Conservation (phyloP, 2,888 invertebrate genomes). For the Troilus luridus region DNA sequence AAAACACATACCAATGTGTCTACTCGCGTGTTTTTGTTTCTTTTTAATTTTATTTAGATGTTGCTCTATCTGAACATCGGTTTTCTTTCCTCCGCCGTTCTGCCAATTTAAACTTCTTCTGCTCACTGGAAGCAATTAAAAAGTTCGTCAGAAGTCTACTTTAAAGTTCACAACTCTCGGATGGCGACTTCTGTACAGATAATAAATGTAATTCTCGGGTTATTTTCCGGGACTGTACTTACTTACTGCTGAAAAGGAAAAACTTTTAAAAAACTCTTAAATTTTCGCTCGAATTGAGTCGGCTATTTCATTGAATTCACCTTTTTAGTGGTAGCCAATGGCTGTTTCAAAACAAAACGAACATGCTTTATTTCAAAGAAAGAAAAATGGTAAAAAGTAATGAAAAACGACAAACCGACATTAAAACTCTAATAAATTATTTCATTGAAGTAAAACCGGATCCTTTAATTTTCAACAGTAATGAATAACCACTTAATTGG, state of each 20-base stretch:
- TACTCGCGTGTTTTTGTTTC: background rate
- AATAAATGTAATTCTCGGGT: slow-evolving; percentile 37
- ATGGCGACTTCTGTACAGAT: background rate
- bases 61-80: background rate
- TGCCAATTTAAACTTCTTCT: slow-evolving; percentile 30
- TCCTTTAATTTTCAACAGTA: too few species aligned
- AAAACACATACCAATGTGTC: background rate
- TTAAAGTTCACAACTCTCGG: slow-evolving; percentile 22
- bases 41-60: background rate
- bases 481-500: too few species aligned
- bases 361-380: background rate
- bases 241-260: background rate
- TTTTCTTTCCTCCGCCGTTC: background rate
- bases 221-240: slow-evolving; percentile 25
- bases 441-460: too few species aligned
- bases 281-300: background rate
- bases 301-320: slow-evolving; percentile 7
- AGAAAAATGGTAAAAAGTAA: background rate
- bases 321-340: background rate
- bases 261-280: slow-evolving; percentile 37
- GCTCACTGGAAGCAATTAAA: slow-evolving; percentile 51
- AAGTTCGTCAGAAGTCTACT: slow-evolving; percentile 48
- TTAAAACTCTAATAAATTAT: too few species aligned
- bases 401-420: background rate
- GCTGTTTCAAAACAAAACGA: background rate